These are phyloP conservation scores for Simalia tracyae DNA, from an alignment of 2,797 vertebrate genomes.

Conservation along the genomic window DNA sequence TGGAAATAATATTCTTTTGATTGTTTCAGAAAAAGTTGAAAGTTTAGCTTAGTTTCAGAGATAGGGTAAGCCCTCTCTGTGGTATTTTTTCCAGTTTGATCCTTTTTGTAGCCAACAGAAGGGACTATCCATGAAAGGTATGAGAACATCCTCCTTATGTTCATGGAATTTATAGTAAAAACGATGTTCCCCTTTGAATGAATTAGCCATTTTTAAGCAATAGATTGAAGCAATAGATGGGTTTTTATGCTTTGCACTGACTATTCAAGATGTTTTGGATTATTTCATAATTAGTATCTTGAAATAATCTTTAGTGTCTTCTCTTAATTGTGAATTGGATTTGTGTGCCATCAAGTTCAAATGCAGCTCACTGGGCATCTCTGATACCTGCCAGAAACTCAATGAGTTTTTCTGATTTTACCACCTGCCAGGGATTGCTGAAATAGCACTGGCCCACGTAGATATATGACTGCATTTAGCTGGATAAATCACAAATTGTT, in stretches of 20 bases:
- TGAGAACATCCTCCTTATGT: background rate
- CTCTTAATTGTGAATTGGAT: constrained; percentile 50
- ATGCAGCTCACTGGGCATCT: background rate
- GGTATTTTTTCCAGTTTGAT: background rate
- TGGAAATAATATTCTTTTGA: background rate
- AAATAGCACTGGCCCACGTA: background rate
- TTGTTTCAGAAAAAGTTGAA: background rate
- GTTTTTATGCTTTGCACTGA: constrained; percentile 40
- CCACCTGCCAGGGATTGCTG: background rate
- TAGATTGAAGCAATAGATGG: background rate
- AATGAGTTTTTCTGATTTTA: background rate
- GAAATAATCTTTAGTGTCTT: constrained; percentile 58
- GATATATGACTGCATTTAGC: background rate
- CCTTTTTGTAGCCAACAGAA: background rate
- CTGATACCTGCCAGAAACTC: background rate
- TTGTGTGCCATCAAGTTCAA: background rate
- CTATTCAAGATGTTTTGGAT: constrained; percentile 15
- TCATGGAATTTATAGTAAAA: constrained; percentile 11
- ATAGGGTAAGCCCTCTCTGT: background rate
- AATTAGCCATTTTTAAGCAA: constrained; percentile 23
- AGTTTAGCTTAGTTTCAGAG: background rate
- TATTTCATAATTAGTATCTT: constrained; percentile 25
- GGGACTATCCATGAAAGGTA: background rate
- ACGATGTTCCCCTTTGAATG: constrained; percentile 45
- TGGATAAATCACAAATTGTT: background rate